Base-by-base conservation (phyloP, 23 tunicate genomes). In the Clavelina lepadiformis region DNA sequence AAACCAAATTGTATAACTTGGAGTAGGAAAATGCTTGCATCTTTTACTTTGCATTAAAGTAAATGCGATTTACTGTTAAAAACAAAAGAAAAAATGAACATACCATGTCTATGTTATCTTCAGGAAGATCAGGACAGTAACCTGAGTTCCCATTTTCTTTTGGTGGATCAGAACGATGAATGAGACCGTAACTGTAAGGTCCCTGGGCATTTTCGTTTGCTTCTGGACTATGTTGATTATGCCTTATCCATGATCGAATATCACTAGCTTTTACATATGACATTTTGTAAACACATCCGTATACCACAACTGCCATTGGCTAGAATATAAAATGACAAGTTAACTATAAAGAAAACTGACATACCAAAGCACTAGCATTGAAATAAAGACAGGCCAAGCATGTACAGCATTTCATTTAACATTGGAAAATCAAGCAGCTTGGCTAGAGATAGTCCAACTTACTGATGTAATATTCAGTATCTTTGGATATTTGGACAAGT, bases 241-340 rank as follows among this genome's bases (percentile, higher is more conserved):
- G 30, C 23, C 52, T 35, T 15, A 75, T 51, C 67, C 65, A 75
- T 11, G 15, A 15, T 49, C 33, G 49, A 31, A 75, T 75, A 6
- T 45, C 72, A 63, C 23, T 22, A 6, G 61, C 2, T n/a, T 75
- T 49, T 15, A 75, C 44, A 3, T n/a, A 34, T 29, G 81, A 75
- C 72, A 75, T 63, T 1, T 61, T 46, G 52, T 66, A 75, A 7
- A 58, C 61, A 32, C 81, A 75, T 15, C 81, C 81, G 34, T 63
- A 75, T 5, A 72, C 64, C 7, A 75, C 47, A 1, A 75, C 65
- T 29, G 72, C 81, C 28, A 75, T 30, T 29, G 81, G 81, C 65
- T 58, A n/a, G n/a, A n/a, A n/a, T n/a, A n/a, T n/a, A n/a, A n/a
- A n/a, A n/a, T n/a, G n/a, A n/a, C n/a, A n/a, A n/a, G n/a, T n/a